Percentiles rank a stretch among this genome's conserved stretches.
These are phyloP conservation scores for Phyllopteryx taeniolatus DNA, from an alignment of 2,113 vertebrate species.

Conservation along the genomic window DNA sequence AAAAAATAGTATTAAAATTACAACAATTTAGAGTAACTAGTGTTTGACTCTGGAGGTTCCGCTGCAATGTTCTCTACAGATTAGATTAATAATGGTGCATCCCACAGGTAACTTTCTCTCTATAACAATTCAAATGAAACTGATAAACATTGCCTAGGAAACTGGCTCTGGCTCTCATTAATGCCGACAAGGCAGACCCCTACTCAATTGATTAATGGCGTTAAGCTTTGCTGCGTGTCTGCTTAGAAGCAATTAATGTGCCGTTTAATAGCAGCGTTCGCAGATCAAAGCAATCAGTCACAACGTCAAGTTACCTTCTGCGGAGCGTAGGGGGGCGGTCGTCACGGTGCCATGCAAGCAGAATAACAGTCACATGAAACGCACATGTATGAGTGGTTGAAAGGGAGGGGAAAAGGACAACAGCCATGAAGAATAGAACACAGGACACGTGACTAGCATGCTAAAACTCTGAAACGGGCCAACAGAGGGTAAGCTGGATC, in stretches of 20 bases:
- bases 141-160: slow-evolving; percentile 31
- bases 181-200: slow-evolving; percentile 44
- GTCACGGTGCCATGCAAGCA: slow-evolving; percentile 90
- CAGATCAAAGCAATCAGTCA: slow-evolving; percentile 20
- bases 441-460: slow-evolving; percentile 37
- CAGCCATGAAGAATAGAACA: slow-evolving; percentile 83
- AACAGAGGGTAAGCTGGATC: slow-evolving; percentile 14
- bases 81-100: slow-evolving; percentile 37
- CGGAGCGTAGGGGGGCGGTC: slow-evolving; percentile 86
- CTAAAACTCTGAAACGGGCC: slow-evolving; percentile 19
- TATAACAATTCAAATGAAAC: slow-evolving; percentile 24
- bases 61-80: slow-evolving; percentile 22
- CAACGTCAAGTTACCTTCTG: slow-evolving; percentile 82
- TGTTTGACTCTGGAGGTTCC: not conserved
- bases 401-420: slow-evolving; percentile 83
- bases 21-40: not conserved
- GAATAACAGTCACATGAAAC: slow-evolving; percentile 90
- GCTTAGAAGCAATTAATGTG: slow-evolving; percentile 34
- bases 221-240: slow-evolving; percentile 30
- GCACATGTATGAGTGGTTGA: slow-evolving; percentile 91
- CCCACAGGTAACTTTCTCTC: slow-evolving; percentile 22
- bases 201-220: slow-evolving; percentile 48
- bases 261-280: slow-evolving; percentile 31
- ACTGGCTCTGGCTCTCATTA: slow-evolving; percentile 49
- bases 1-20: not conserved